These are phyloP conservation scores for Cerastis leucographa DNA, from an alignment of 2,888 invertebrate genomes.

Conservation along the genomic window DNA sequence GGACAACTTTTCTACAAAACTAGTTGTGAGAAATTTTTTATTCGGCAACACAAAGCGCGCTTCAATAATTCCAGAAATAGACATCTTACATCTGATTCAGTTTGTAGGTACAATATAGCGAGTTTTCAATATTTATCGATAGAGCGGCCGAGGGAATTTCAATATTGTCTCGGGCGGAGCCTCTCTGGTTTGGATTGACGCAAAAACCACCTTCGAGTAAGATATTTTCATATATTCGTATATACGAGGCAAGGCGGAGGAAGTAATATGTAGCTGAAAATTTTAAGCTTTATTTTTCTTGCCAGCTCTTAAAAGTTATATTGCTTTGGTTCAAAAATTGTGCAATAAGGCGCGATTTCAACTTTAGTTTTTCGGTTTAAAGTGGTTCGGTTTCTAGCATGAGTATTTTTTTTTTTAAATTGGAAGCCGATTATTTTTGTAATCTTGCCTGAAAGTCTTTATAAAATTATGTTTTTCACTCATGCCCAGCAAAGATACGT, in stretches of 20 bases:
- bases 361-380: background rate
- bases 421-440: background rate
- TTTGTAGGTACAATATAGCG: constrained; percentile 47
- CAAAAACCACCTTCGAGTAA: constrained; percentile 74
- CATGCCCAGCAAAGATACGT: background rate
- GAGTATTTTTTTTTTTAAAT: no score
- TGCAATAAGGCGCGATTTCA: constrained; percentile 29
- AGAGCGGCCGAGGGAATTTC: constrained; percentile 62
- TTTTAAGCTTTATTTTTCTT: constrained; percentile 66
- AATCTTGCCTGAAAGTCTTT: background rate
- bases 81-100: constrained; percentile 21
- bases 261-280: constrained; percentile 67
- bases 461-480: background rate
- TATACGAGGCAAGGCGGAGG: constrained; percentile 63
- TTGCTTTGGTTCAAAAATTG: constrained; percentile 51
- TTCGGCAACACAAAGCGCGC: background rate
- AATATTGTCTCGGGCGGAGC: constrained; percentile 65
- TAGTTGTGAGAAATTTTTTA: background rate
- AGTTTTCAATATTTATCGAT: constrained; percentile 60
- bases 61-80: constrained; percentile 12
- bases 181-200: constrained; percentile 63
- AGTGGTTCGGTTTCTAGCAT: background rate
- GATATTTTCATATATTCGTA: constrained; percentile 77
- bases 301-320: constrained; percentile 43
- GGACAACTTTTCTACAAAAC: background rate